Base-by-base conservation (phyloP, 2,797 vertebrate genomes). In the Onychomys arenicola region DNA sequence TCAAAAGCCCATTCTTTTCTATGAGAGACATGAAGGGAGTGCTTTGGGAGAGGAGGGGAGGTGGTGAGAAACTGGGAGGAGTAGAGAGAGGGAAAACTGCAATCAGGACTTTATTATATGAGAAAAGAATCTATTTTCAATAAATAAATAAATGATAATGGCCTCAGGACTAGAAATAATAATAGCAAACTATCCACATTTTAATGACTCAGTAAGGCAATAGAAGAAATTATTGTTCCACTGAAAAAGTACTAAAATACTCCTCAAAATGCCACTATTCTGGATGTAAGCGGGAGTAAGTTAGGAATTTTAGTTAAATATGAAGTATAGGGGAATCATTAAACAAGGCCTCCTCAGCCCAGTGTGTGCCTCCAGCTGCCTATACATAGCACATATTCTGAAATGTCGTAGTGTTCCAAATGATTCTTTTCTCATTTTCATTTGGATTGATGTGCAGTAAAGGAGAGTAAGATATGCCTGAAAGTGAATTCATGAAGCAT, bases 211-310 rank as follows among this genome's bases (percentile, higher is more conserved):
- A 49, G 27, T 49, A 6, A 67, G 8, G 57, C 34, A 40, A 27
- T 17, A 57, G 52, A 93, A 95, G 59, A 89, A 73, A 55, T 29
- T 52, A 46, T 5, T 55, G 52, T 49, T 87, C 13, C 52, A 40
- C 21, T 61, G 32, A 43, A 75, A 43, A 67, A 59, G 40, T 27
- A 19, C n/a, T 59, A 89, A 67, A 71, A 55, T 94, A 43, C 29
- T 96, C 89, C 92, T 95, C 49, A 23, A 90, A 67, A 34, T 94
- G 13, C 37, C 49, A 13, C 89, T 94, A 46, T 57, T 94, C 57
- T 77, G 17, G 16, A 71, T 67, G 1, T 2, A 37, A 76, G 76
- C 3, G 17, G 21, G 43, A 89, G 71, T 12, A 52, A 12, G 40
- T 81, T 67, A 17, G 32, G 29, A 7, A 59, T 25, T 91, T 89